Evolutionary conservation across 2,888 invertebrate species (phyloP), one percentile per base, ranked within the genome.

Genomic region (Ophraella communa): DNA sequence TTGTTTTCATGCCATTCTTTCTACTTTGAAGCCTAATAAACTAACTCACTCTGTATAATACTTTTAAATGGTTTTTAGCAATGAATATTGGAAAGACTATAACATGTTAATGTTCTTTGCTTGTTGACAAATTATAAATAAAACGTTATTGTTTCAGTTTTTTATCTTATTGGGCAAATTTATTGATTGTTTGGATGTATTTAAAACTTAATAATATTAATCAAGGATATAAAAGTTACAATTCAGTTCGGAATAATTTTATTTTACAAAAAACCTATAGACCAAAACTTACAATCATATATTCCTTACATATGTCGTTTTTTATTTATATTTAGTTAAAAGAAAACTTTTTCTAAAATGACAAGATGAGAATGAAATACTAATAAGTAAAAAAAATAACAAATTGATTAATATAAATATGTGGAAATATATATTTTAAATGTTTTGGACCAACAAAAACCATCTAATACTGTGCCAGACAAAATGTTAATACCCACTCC

Each of bases 201-300:
- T n/a, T n/a, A n/a, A n/a, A n/a, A n/a, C n/a, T n/a, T n/a, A n/a
- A n/a, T n/a, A n/a, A n/a, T n/a, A n/a, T 33, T 54, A 59, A 45
- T 35, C 14, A 44, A 66, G n/a, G n/a, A 60, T 60, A 66, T 56
- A 52, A 68, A 56, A 68, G 14, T 17, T 58, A 64, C 56, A 66
- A 66, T 54, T 66, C 68, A 69, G 64, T 69, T 66, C 60, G 35
- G 59, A 57, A 60, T 63, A 62, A 64, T 57, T 64, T 68, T 61
- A 66, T 47, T 69, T 68, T 64, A 62, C 33, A 66, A 62, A 65
- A 27, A 64, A 64, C 60, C 59, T 60, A 64, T 60, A 54, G 56
- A 61, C 64, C 62, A 56, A 64, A 49, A 64, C 44, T 60, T 56
- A 52, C 42, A 53, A 56, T 65, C 47, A 47, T 27, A 42, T 51